These are phyloP conservation scores for Enoplolaimus lenunculus DNA, from an alignment of 2,888 invertebrate species.

Conservation along the genomic window DNA sequence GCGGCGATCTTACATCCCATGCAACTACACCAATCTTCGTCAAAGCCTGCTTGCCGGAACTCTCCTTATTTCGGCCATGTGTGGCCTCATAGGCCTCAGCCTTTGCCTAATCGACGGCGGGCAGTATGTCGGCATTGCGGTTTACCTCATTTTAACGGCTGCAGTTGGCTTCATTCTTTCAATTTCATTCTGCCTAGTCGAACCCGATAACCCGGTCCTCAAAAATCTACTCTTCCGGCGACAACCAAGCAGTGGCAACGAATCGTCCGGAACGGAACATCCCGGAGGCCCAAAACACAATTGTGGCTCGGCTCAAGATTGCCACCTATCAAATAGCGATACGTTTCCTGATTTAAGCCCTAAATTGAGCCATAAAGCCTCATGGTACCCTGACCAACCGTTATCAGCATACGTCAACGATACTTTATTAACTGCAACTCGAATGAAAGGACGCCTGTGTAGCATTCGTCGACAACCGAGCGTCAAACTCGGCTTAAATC, in stretches of 20 bases:
- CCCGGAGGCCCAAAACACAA: no score
- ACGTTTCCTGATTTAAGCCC: background rate
- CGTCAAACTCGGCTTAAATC: no score
- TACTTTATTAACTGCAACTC: background rate
- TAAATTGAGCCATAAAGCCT: background rate
- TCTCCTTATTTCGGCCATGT: background rate
- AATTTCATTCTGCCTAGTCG: background rate
- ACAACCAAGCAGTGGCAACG: background rate
- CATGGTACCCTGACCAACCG: background rate
- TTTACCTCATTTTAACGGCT: background rate
- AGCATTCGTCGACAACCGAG: no score
- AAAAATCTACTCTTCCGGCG: background rate
- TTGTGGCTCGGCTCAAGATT: no score
- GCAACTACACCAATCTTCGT: no score
- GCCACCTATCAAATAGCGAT: background rate
- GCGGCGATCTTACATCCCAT: no score
- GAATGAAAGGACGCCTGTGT: no score
- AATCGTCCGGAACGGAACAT: background rate
- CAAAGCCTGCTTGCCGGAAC: background rate
- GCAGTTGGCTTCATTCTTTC: background rate
- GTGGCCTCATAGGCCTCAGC: background rate
- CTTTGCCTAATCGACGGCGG: background rate
- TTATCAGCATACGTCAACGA: background rate
- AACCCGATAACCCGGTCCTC: background rate
- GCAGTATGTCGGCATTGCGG: background rate